Evolutionary conservation across 2,888 invertebrate species (phyloP).

Genomic region (Linyphia triangularis): DNA sequence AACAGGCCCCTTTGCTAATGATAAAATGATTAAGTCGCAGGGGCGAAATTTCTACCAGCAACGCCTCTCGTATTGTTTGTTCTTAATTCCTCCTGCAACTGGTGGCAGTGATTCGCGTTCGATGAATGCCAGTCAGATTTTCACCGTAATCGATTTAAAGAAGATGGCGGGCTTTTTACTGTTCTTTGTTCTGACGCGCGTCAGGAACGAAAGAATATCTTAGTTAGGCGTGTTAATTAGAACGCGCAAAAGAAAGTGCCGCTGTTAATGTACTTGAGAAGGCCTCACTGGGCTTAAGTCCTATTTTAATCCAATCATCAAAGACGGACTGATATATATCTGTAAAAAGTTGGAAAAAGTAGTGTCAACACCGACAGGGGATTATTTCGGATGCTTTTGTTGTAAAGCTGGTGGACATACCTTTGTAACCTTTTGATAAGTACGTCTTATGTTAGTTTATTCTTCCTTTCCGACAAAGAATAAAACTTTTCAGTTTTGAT

Average conservation of each 20-base stretch:
- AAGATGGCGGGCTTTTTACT: constrained; percentile 50
- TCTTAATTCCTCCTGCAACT: constrained; percentile 59
- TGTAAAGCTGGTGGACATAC: not conserved
- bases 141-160: constrained; percentile 74
- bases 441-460: constrained; percentile 4
- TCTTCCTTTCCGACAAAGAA: no score
- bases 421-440: not conserved
- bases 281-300: constrained; percentile 1
- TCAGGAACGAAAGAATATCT: constrained; percentile 68
- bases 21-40: constrained; percentile 74
- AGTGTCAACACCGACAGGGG: not conserved
- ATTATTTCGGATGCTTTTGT: not conserved
- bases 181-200: constrained; percentile 50
- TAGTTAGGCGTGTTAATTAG: constrained; percentile 65
- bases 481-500: no score
- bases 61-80: constrained; percentile 67
- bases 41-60: constrained; percentile 58
- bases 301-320: constrained; percentile 68
- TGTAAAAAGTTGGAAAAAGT: not conserved
- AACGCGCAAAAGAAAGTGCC: constrained; percentile 50
- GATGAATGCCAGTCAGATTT: constrained; percentile 72
- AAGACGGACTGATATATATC: constrained; percentile 15
- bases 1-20: constrained; percentile 63
- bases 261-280: constrained; percentile 45
- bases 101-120: constrained; percentile 67